phyloP scores from a whole-genome alignment of 2,888 invertebrate genomes.

The Cataglyphis cursor region DNA sequence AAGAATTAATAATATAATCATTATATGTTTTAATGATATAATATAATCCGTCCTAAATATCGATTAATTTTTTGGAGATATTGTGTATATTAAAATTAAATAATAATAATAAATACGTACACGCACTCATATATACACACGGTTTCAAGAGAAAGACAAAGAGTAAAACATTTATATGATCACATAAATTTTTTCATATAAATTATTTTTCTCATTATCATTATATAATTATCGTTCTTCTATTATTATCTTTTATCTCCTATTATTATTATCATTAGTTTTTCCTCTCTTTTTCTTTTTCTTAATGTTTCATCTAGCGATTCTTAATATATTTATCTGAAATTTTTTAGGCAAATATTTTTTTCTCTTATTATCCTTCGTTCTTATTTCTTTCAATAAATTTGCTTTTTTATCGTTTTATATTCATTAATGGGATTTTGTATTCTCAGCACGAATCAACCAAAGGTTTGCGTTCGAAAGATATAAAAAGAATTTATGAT shows the following conservation, averaged over 20 bases:
- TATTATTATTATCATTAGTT: neutral
- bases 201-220: neutral
- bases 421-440: conserved; percentile 19
- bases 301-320: neutral
- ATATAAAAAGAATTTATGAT: conserved; percentile 13
- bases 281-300: neutral
- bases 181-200: neutral
- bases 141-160: neutral
- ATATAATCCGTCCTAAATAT: neutral
- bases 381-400: neutral
- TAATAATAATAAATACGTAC: no score
- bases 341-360: neutral
- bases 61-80: neutral
- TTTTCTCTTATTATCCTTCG: neutral
- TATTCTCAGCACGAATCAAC: conserved; percentile 35
- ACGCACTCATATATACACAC: no score
- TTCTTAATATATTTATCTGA: neutral
- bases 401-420: conserved; percentile 10
- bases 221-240: neutral
- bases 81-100: conserved; percentile 13
- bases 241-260: neutral
- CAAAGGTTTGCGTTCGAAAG: conserved; percentile 6
- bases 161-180: neutral
- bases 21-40: neutral
- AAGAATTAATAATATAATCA: neutral